Evolutionary conservation across 2,797 vertebrate species (phyloP), one percentile per base, ranked within the genome.

Genomic region (Chaunax sp.): DNA sequence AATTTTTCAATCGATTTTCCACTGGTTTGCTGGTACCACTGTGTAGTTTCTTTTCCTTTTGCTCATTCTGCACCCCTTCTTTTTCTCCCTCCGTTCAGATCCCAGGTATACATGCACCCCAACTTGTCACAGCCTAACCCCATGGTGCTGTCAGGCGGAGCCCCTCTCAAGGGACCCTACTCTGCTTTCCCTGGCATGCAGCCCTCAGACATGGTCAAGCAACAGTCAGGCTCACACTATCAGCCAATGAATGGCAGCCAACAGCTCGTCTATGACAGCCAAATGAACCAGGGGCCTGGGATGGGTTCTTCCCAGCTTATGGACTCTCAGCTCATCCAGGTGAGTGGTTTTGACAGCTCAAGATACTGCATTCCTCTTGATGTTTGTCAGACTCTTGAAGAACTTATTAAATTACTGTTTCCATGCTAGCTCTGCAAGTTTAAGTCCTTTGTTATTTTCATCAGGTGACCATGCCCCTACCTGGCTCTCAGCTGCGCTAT

Each of bases 261-360:
- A 90, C 88, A 96, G 0, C 92, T 99, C 22, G 95, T 99, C 53
- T 99, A 99, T 1, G 98, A 99, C 65, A 93, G 94, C 70, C 95
- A 96, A 78, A 93, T 99, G 79, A 95, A 93, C 92, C 98, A 99
- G 88, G 96, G 94, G 0, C 94, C 96, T 0, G 93, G 97, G 1
- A 94, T 99, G 89, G 94, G 97, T 14, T 96, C 98, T 23, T 99
- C 98, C 50, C 97, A 98, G 87, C 94, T 99, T 83, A 94, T 99
- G 95, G 98, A 99, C 92, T 98, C 98, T 6, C 97, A 97, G 78
- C 97, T 99, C 66, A 98, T 98, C 15, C 98, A 99, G 97, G 98
- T 98, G 11, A 69, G 82, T 54, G 11, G 16, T 13, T 15, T 60
- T 51, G 18, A 41, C 6, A 46, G 2, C 35, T 38, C 1, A 37